A percentile compares a stretch with the other conserved stretches of the same genome.
Conservation (phyloP, 2,888 invertebrate genomes). For the Timandra comae region DNA sequence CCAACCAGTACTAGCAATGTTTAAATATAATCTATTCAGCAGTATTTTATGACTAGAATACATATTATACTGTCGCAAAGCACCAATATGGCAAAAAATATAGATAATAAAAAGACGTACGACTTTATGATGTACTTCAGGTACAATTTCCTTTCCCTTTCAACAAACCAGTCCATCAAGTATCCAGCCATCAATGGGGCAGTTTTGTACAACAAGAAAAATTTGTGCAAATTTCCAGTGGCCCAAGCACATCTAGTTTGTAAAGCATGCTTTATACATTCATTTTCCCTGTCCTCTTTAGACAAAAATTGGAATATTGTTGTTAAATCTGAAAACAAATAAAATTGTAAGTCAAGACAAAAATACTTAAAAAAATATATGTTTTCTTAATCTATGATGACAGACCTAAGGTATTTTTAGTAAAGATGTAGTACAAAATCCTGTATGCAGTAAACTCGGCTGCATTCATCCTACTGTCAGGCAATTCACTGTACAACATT, state of each 20-base stretch:
- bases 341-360: conserved; percentile 4
- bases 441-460: conserved; percentile 97
- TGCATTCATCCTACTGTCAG: conserved; percentile 81
- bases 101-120: conserved; percentile 82
- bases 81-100: conserved; percentile 8
- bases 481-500: conserved; percentile 91
- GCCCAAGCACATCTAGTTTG: conserved; percentile 95
- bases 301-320: conserved; percentile 91
- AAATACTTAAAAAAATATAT: background rate
- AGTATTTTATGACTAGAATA: background rate
- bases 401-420: conserved; percentile 96
- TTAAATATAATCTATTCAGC: background rate
- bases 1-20: too few species aligned
- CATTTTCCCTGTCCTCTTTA: conserved; percentile 85
- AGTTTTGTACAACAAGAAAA: conserved; percentile 92
- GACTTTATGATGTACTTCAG: conserved; percentile 95
- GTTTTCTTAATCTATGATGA: too few species aligned
- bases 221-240: conserved; percentile 92
- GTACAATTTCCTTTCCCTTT: conserved; percentile 94
- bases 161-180: conserved; percentile 98
- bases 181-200: conserved; percentile 98
- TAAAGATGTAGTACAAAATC: conserved; percentile 97
- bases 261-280: conserved; percentile 90
- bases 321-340: conserved; percentile 91
- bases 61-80: conserved; percentile 1